A percentile compares a stretch with the other conserved stretches of the same genome.
Evolutionary conservation across 2,888 invertebrate genomes (phyloP).

Genomic region (Odontocolon sp.): DNA sequence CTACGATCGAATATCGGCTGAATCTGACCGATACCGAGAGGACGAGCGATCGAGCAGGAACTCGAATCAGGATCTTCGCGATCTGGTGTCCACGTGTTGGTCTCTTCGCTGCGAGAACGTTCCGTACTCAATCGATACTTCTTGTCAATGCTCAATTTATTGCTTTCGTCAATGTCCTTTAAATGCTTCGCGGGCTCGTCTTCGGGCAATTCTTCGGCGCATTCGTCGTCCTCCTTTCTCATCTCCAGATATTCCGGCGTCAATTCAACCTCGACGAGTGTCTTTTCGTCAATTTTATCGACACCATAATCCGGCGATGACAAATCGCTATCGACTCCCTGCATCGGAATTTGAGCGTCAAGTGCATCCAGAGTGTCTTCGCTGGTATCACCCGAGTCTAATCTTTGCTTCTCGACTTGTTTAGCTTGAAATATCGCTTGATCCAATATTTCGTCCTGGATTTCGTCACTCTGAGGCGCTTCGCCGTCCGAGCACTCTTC

Average conservation of each 20-base stretch:
- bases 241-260: constrained; percentile 87
- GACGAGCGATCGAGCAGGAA: constrained; percentile 89
- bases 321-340: constrained; percentile 76
- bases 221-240: constrained; percentile 84
- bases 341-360: constrained; percentile 76
- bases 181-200: constrained; percentile 71
- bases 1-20: constrained; percentile 78
- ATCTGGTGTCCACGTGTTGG: constrained; percentile 88
- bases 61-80: constrained; percentile 82
- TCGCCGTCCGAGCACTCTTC: constrained; percentile 80
- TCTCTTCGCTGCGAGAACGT: constrained; percentile 90
- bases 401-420: constrained; percentile 72
- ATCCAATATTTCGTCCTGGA: constrained; percentile 66
- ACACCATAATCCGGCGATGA: constrained; percentile 78
- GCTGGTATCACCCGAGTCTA: constrained; percentile 77
- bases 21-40: constrained; percentile 87
- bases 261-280: constrained; percentile 81
- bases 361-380: constrained; percentile 79
- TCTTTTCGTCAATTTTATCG: constrained; percentile 78
- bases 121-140: constrained; percentile 87
- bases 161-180: constrained; percentile 37
- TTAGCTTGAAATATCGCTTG: constrained; percentile 71
- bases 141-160: constrained; percentile 68
- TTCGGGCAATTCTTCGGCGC: constrained; percentile 81
- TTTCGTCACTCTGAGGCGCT: constrained; percentile 66